A percentile compares a stretch with the other conserved stretches of the same genome.
Conservation (phyloP, 2,113 vertebrate genomes). For the Apodemus speciosus region DNA sequence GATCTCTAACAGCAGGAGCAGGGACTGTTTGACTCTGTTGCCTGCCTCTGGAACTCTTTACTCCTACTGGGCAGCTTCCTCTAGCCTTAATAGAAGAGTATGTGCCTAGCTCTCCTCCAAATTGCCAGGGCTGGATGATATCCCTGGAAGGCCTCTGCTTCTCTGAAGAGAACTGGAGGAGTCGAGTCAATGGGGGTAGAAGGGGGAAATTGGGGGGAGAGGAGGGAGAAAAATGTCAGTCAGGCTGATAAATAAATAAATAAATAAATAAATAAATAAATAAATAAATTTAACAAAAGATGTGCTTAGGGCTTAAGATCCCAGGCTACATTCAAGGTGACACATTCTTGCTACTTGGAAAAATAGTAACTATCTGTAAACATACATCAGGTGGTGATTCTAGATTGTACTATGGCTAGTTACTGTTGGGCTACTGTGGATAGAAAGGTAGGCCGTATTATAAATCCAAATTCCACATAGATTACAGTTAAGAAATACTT, state of each 20-base stretch:
- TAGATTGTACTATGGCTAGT: constrained; percentile 47
- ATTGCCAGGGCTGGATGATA: neutral
- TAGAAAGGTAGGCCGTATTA: neutral
- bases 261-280: neutral
- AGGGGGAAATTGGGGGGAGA: neutral
- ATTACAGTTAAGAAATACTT: constrained; percentile 56
- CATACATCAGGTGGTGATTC: constrained; percentile 61
- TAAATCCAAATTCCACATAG: constrained; percentile 41
- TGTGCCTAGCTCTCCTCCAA: neutral
- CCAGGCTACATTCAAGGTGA: constrained; percentile 76
- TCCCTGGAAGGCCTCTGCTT: neutral
- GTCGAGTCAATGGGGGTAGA: neutral
- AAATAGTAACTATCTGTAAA: constrained; percentile 70
- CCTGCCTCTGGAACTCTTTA: neutral
- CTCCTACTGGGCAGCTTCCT: neutral
- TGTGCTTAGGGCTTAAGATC: constrained; percentile 67
- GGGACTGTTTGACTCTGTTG: neutral
- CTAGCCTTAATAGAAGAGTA: neutral
- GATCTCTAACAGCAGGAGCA: neutral
- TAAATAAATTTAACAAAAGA: constrained; percentile 29
- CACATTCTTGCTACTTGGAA: constrained; percentile 72
- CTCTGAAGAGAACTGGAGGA: neutral
- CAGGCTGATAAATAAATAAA: neutral
- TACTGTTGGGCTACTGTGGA: constrained; percentile 60
- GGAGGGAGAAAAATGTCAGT: neutral